Evolutionary conservation across 2,888 invertebrate species (phyloP).

Genomic region (Eupsilia transversa): DNA sequence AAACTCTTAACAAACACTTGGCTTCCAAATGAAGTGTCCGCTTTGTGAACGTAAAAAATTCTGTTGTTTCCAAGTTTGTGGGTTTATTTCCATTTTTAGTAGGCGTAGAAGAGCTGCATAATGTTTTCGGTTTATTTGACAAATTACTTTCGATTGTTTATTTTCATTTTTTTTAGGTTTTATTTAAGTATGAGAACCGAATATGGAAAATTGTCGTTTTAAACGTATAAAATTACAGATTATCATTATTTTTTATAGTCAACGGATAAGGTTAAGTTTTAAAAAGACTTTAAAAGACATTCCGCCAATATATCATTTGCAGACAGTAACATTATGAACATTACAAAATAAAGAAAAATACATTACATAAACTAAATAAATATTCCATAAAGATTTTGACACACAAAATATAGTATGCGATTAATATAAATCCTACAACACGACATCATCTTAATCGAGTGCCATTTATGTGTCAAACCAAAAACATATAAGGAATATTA

Average conservation of each 20-base stretch:
- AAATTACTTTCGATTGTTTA: conserved; percentile 7
- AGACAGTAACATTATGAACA: conserved; percentile 13
- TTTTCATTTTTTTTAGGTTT: no score
- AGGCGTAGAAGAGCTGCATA: not conserved
- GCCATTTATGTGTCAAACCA: conserved; percentile 42
- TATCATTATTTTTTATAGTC: conserved; percentile 4
- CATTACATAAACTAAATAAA: conserved; percentile 35
- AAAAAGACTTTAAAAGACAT: conserved; percentile 15
- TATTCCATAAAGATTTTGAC: conserved; percentile 41
- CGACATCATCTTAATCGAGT: conserved; percentile 46
- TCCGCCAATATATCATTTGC: conserved; percentile 8
- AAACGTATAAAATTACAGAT: conserved; percentile 1
- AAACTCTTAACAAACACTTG: no score
- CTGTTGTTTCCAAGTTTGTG: conserved; percentile 17
- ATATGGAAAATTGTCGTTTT: conserved; percentile 8
- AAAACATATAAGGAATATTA: conserved; percentile 23
- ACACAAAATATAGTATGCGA: conserved; percentile 41
- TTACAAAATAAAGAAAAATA: conserved; percentile 36
- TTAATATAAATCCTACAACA: conserved; percentile 49
- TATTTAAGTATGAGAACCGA: not conserved
- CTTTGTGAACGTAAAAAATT: conserved; percentile 32
- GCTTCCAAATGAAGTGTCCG: conserved; percentile 7
- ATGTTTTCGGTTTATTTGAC: not conserved
- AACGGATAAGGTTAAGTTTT: not conserved
- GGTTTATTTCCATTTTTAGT: conserved; percentile 36